Evolutionary conservation across 2,888 invertebrate genomes (phyloP).

Genomic region (Cremastinae sp.): DNA sequence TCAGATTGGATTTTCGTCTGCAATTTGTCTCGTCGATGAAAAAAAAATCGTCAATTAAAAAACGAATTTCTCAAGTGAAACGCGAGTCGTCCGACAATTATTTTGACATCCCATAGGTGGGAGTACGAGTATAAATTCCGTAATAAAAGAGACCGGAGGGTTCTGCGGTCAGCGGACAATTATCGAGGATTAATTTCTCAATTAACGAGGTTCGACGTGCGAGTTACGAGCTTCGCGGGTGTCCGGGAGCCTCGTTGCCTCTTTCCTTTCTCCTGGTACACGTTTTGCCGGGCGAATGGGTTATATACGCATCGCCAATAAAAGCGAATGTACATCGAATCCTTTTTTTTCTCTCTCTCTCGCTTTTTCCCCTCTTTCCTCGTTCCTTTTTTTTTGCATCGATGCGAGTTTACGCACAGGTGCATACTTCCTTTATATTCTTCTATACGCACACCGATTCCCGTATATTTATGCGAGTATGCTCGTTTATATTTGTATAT

Average conservation of each 20-base stretch:
- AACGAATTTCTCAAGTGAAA: constrained; percentile 1
- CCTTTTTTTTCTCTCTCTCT: not conserved
- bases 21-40: no score
- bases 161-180: constrained; percentile 62
- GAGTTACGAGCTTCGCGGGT: constrained; percentile 67
- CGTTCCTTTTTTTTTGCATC: not conserved
- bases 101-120: constrained; percentile 1
- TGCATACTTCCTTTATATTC: constrained; percentile 26
- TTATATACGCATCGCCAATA: constrained; percentile 40
- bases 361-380: not conserved
- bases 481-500: not conserved
- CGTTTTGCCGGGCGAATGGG: constrained; percentile 27
- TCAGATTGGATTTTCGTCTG: no score
- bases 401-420: constrained; percentile 53
- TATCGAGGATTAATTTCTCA: constrained; percentile 71
- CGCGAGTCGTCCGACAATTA: not conserved
- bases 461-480: not conserved
- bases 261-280: constrained; percentile 27
- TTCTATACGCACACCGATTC: not conserved
- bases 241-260: constrained; percentile 45
- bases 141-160: constrained; percentile 28
- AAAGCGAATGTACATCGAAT: constrained; percentile 28
- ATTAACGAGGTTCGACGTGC: constrained; percentile 67
- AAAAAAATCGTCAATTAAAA: not conserved
- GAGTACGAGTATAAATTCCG: constrained; percentile 11